These are phyloP conservation scores for Columba livia DNA, from an alignment of 2,113 vertebrate genomes.

Conservation along the genomic window DNA sequence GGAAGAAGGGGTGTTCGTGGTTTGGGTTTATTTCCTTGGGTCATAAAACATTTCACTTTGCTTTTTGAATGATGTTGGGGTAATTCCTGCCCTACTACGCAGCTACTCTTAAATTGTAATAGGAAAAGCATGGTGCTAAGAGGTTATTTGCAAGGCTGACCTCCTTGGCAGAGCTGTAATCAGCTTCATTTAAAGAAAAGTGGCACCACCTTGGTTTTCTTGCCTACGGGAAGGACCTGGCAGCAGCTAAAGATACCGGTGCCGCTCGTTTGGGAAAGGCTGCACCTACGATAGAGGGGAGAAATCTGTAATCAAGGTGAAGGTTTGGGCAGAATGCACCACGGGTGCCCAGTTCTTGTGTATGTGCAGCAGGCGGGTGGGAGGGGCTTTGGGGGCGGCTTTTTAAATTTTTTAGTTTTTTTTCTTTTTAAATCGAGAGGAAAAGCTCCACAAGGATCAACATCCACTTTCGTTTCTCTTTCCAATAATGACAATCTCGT, in stretches of 20 bases:
- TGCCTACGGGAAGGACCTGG: no score
- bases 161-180: fast-evolving
- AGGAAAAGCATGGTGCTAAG: fast-evolving
- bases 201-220: neutral
- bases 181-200: no score
- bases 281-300: no score
- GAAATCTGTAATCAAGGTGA: fast-evolving
- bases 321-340: no score
- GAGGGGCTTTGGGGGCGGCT: fast-evolving
- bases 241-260: fast-evolving
- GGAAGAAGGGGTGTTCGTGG: no score
- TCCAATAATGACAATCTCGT: fast-evolving
- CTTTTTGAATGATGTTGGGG: fast-evolving
- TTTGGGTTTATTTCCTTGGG: neutral
- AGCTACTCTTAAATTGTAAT: fast-evolving
- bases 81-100: no score
- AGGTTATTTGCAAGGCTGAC: fast-evolving
- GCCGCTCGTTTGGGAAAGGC: neutral
- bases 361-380: fast-evolving
- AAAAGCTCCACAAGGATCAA: fast-evolving
- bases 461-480: neutral
- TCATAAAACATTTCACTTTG: fast-evolving
- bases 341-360: fast-evolving
- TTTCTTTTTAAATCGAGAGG: neutral
- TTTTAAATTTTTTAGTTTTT: no score